These are phyloP conservation scores for Acanthisitta chloris DNA, from an alignment of 2,113 vertebrate species.

Conservation along the genomic window DNA sequence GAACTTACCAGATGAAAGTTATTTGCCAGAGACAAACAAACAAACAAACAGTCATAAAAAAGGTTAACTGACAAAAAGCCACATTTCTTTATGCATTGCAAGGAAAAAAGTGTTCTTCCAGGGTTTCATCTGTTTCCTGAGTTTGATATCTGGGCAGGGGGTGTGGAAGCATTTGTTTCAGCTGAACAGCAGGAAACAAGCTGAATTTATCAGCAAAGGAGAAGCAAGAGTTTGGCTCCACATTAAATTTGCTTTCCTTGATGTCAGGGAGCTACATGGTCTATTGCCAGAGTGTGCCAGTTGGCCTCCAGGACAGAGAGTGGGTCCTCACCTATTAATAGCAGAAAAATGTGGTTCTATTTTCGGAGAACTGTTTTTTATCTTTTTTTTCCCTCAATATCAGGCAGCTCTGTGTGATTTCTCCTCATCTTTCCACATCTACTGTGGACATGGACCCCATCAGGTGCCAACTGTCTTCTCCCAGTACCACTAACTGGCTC, in stretches of 20 bases:
- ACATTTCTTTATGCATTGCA: background rate
- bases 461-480: background rate
- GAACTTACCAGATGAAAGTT: background rate
- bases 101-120: background rate
- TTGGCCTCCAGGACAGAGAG: background rate
- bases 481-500: background rate
- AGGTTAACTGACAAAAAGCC: background rate
- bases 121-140: background rate
- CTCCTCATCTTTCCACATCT: background rate
- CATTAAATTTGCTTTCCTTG: slow-evolving; percentile 14
- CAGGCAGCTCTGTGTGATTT: background rate
- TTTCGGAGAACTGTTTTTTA: background rate
- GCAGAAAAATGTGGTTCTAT: background rate
- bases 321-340: background rate
- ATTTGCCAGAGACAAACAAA: background rate
- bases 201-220: slow-evolving; percentile 18
- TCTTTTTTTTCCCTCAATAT: accelerated
- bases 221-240: background rate
- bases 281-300: background rate
- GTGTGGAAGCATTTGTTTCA: slow-evolving; percentile 19
- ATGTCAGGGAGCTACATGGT: background rate
- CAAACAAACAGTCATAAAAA: background rate
- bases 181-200: slow-evolving; percentile 13
- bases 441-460: background rate
- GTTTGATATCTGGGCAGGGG: background rate